Conservation (phyloP, 2,888 invertebrate genomes). For the Brassicogethes aeneus region DNA sequence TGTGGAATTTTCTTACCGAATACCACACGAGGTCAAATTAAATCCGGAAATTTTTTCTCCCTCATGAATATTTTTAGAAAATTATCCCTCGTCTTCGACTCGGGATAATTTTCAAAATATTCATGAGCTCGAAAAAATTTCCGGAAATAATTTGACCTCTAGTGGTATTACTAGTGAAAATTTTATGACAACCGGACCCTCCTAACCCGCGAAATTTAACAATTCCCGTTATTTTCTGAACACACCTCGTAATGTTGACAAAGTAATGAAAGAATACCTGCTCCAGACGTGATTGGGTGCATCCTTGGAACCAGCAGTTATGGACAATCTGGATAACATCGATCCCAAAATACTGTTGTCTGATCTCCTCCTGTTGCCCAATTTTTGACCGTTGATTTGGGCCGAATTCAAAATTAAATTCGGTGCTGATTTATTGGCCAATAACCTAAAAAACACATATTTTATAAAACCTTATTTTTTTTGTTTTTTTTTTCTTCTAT, state of each 20-base stretch:
- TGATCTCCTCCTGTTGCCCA: constrained; percentile 27
- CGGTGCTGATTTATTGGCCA: constrained; percentile 20
- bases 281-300: constrained; percentile 26
- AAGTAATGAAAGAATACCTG: no score
- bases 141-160: no score
- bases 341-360: constrained; percentile 45
- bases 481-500: constrained; percentile 13
- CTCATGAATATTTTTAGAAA: no score
- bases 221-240: neutral
- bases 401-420: constrained; percentile 18
- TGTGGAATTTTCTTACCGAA: no score
- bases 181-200: no score
- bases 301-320: constrained; percentile 38
- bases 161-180: no score
- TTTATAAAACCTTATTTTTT: constrained; percentile 12
- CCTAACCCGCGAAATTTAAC: no score
- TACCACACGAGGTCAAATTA: no score
- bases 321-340: constrained; percentile 45
- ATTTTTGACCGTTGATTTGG: constrained; percentile 19
- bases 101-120: no score
- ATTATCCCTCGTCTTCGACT: no score
- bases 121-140: no score
- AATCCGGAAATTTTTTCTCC: no score
- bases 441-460: constrained; percentile 3
- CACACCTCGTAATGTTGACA: neutral